Percentiles rank a stretch among this genome's conserved stretches.
These are phyloP conservation scores for Ferdinandea cuprea DNA, from an alignment of 2,888 invertebrate genomes.

Conservation along the genomic window DNA sequence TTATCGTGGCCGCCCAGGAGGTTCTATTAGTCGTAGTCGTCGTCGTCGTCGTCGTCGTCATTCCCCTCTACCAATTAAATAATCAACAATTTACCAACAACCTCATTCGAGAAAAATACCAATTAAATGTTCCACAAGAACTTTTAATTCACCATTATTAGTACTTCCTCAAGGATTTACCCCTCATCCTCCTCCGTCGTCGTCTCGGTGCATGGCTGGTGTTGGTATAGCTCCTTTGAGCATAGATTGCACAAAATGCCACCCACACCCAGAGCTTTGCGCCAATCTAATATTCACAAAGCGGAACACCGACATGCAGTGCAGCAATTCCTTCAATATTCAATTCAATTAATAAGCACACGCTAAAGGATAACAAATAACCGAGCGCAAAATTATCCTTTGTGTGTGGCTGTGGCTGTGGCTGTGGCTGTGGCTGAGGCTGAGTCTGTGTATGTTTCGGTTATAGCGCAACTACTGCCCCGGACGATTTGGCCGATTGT, in stretches of 20 bases:
- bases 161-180: slow-evolving; percentile 61
- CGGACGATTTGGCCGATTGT: slow-evolving; percentile 20
- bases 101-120: slow-evolving; percentile 68
- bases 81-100: slow-evolving; percentile 69
- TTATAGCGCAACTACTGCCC: not conserved
- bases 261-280: slow-evolving; percentile 41
- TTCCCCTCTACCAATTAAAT: slow-evolving; percentile 56
- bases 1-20: not conserved
- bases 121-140: slow-evolving; percentile 65
- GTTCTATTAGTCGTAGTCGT: slow-evolving; percentile 9
- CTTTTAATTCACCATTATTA: slow-evolving; percentile 73
- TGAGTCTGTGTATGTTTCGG: no score
- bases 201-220: not conserved
- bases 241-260: slow-evolving; percentile 45
- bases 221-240: not conserved
- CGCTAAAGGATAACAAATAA: slow-evolving; percentile 14
- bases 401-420: slow-evolving; percentile 18
- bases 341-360: slow-evolving; percentile 67
- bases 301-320: slow-evolving; percentile 50
- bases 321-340: slow-evolving; percentile 72
- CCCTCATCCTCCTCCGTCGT: not conserved
- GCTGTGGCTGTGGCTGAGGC: no score
- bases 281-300: slow-evolving; percentile 67
- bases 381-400: slow-evolving; percentile 11
- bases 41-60: no score